Evolutionary conservation across 2,797 vertebrate genomes (phyloP), one percentile per base, ranked within the genome.

Genomic region (Enteromius fasciolatus): DNA sequence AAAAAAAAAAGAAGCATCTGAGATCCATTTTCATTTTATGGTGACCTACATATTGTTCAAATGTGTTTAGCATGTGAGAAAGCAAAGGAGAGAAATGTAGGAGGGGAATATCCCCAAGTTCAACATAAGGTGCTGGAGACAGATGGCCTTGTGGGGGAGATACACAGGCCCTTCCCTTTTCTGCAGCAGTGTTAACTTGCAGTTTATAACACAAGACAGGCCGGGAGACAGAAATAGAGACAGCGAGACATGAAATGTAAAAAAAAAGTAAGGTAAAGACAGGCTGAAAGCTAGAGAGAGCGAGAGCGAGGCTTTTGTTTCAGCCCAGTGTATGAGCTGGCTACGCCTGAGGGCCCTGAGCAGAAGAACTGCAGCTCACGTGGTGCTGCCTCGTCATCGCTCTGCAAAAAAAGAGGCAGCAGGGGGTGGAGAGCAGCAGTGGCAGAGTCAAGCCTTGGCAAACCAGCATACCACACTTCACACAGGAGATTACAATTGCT

Each of bases 11-110:
- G 54, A 79, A 68, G 64, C 64, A 77, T 23, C 61, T 28, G 70
- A 17, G 59, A 54, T 54, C 68, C 88, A 66, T 54, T 66, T 67
- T 76, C 54, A 89, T 90, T 91, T 81, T 86, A 78, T 78, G 86
- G 81, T 92, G 93, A 93, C 93, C 92, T 93, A 94, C 88, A 93
- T 93, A 90, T 90, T 89, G 89, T 92, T 92, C 83, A 90, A 90
- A 91, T 87, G 87, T 87, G 89, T 84, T 84, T 89, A 88, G 86
- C 86, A 93, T 52, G 70, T 74, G 76, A 91, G 89, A 87, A 74
- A 79, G 23, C 86, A 86, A 76, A 81, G 23, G 57, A 87, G 86
- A 90, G 79, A 88, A 92, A 90, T 86, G 89, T 86, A 75, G 69
- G 82, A 82, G 87, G 85, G 86, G 89, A 90, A 83, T 87, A 85